Base-by-base conservation (phyloP, 2,113 vertebrate species). In the Paradisaea rubra region DNA sequence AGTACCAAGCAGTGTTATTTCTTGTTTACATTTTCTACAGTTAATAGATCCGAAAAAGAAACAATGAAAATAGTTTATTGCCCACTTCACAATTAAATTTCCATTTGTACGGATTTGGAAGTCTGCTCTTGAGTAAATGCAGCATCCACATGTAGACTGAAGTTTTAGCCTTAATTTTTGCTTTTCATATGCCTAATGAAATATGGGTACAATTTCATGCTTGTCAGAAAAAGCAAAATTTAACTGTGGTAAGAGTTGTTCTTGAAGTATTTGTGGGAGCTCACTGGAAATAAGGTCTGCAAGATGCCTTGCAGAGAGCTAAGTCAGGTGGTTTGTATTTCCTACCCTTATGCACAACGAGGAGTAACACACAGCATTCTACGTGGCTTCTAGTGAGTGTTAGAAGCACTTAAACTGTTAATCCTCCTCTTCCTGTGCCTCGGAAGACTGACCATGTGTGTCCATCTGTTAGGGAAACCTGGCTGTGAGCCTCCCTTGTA, bases 11-110 rank as follows among this genome's bases (percentile, higher is more conserved):
- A 3, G 23, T 52, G 35, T 65, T 94, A 80, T 41, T 93, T 91
- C 87, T 73, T 88, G 77, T 92, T 89, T 86, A 77, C 39, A 57
- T 82, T 88, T 96, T 90, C 52, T 84, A 35, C 69, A 91, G 82
- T 54, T 91, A 91, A 72, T 79, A 90, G 70, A 91, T 94, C 61
- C 0, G 3, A 42, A 80, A 79, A 56, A 70, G 45, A 87, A 80
- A 42, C 69, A 73, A 54, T 69, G 42, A 57, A 91, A 71, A 72
- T 63, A 80, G 13, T 95, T 83, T 74, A 78, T 86, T 93, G 74
- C 82, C 74, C 24, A 21, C 81, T 82, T 81, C 50, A 70, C 78
- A 92, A 81, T 90, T 78, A 86, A 60, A 63, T 56, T 82, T n/a
- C 39, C 31, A 28, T 72, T 93, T 93, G 52, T 42, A 84, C 23